These are phyloP conservation scores for Pseudorhombus dupliciocellatus DNA, from an alignment of 2,113 vertebrate species.

Conservation along the genomic window DNA sequence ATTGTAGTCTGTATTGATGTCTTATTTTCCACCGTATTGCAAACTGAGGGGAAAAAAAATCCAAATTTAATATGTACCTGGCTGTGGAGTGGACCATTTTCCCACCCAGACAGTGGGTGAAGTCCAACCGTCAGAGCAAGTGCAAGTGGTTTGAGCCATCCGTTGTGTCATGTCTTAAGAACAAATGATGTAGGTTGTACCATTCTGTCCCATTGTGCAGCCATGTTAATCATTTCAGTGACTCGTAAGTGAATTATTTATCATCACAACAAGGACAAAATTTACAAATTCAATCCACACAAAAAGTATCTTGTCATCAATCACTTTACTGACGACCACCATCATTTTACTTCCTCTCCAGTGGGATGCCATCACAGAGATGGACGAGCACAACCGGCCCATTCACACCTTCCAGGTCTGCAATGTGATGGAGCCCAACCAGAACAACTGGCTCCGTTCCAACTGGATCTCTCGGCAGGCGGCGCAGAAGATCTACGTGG, in stretches of 20 bases:
- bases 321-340: background rate
- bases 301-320: background rate
- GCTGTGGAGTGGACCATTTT: background rate
- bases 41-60: background rate
- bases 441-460: slow-evolving; percentile 97
- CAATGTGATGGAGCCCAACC: slow-evolving; percentile 96
- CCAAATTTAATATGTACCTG: background rate
- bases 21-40: background rate
- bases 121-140: background rate
- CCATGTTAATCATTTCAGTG: background rate
- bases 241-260: background rate
- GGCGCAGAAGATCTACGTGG: slow-evolving; percentile 94
- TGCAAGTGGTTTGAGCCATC: background rate
- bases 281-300: slow-evolving; percentile 1
- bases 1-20: background rate
- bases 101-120: background rate
- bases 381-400: slow-evolving; percentile 96
- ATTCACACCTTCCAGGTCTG: slow-evolving; percentile 98
- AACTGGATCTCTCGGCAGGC: slow-evolving; percentile 95
- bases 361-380: slow-evolving; percentile 98
- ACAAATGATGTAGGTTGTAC: background rate
- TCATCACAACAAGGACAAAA: background rate
- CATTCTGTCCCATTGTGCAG: background rate
- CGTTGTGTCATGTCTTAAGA: background rate
- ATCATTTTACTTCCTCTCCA: slow-evolving; percentile 66